phyloP scores from a whole-genome alignment of 2,888 invertebrate species.

The Nemotelus nigrinus region DNA sequence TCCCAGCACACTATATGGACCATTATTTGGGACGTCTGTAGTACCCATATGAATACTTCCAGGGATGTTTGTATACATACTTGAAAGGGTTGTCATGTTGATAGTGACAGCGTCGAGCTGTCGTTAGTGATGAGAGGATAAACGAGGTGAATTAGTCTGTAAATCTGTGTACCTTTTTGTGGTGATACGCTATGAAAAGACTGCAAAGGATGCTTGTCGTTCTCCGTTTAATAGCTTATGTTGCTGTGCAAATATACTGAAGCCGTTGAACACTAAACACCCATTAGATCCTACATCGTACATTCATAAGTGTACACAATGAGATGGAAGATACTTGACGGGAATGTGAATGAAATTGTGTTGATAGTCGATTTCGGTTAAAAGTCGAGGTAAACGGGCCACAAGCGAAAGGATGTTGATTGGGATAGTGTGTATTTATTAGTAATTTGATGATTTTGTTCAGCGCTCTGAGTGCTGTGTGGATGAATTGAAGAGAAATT shows the following conservation, averaged over 20 bases:
- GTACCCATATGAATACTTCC: not conserved
- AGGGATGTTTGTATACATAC: constrained; percentile 18
- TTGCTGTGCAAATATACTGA: constrained; percentile 30
- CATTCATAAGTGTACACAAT: constrained; percentile 5
- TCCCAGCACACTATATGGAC: not conserved
- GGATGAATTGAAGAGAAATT: too few species aligned
- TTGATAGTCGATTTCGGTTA: not conserved
- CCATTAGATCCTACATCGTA: constrained; percentile 54
- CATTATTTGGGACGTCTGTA: not conserved
- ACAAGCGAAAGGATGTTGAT: not conserved
- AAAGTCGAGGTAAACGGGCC: not conserved
- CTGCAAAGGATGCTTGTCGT: constrained; percentile 9
- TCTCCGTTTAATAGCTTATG: constrained; percentile 33
- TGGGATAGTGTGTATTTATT: not conserved
- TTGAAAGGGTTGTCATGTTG: constrained; percentile 39
- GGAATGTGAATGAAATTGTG: constrained; percentile 13
- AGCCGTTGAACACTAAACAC: constrained; percentile 42
- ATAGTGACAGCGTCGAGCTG: constrained; percentile 26
- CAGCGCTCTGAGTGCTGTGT: too few species aligned
- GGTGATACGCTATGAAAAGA: constrained; percentile 7
- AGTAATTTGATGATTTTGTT: too few species aligned
- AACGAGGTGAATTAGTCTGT: constrained; percentile 41
- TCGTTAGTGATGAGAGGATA: constrained; percentile 38
- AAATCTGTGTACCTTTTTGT: constrained; percentile 40
- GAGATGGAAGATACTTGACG: not conserved